phyloP scores from a whole-genome alignment of 1,140 invertebrate genomes.

The Diorhabda sublineata region DNA sequence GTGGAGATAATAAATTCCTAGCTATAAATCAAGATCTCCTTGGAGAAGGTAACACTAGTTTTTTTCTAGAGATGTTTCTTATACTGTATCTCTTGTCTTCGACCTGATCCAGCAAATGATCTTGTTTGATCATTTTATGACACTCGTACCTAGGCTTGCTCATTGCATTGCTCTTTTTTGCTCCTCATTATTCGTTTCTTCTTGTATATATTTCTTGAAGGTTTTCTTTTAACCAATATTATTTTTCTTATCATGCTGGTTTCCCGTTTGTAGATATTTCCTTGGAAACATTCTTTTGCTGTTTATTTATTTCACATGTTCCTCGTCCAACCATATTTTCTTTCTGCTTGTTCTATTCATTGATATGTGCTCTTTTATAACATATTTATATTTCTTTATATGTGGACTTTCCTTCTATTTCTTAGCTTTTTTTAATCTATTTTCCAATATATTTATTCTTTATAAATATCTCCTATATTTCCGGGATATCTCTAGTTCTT shows the following conservation, averaged over 20 bases:
- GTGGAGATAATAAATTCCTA: conserved; percentile 7
- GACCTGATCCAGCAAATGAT: background rate
- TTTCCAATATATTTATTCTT: too few relatives aligned
- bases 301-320: background rate
- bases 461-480: too few relatives aligned
- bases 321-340: background rate
- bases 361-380: background rate
- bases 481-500: too few relatives aligned
- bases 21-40: background rate
- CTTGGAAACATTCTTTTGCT: conserved; percentile 12
- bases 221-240: background rate
- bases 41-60: conserved; percentile 5
- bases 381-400: too few relatives aligned
- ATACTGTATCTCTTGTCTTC: background rate
- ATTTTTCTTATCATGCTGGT: background rate
- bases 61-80: background rate
- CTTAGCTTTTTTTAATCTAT: too few relatives aligned
- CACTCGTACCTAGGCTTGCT: background rate
- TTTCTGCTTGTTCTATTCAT: background rate
- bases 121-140: background rate
- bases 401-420: too few relatives aligned
- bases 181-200: background rate
- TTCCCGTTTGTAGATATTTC: conserved; percentile 4
- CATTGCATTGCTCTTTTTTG: background rate
- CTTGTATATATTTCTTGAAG: background rate